Conservation (phyloP, 1,140 invertebrate species). For the Cherax quadricarinatus region DNA sequence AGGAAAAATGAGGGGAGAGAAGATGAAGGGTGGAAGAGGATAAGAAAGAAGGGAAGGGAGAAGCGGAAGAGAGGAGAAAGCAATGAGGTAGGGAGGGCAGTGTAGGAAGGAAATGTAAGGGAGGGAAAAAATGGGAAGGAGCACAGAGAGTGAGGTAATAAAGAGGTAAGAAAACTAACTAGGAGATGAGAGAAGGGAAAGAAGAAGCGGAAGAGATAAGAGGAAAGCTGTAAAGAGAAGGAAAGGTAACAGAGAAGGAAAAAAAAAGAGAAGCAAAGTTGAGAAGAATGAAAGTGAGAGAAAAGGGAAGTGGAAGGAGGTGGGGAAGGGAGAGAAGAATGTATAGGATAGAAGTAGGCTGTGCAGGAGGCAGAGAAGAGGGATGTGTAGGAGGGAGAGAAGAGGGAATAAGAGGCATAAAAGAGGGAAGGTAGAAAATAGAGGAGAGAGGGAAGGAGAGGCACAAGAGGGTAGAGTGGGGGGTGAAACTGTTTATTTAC, state of each 20-base stretch:
- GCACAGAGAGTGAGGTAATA: conserved; percentile 6
- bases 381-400: no score
- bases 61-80: background rate
- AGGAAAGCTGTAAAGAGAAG: background rate
- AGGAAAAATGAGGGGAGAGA: conserved; percentile 9
- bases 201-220: conserved; percentile 26
- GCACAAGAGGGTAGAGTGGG: no score
- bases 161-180: background rate
- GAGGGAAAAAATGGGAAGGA: conserved; percentile 1
- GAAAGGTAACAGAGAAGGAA: conserved; percentile 14
- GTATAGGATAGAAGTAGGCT: no score
- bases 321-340: no score
- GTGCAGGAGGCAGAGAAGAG: no score
- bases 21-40: background rate
- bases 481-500: no score
- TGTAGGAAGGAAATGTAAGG: background rate
- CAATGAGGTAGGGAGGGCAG: no score
- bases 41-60: background rate
- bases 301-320: no score
- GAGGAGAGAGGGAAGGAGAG: no score
- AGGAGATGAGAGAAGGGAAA: conserved; percentile 43
- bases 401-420: no score
- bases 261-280: background rate
- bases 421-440: no score
- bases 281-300: no score